Evolutionary conservation across 2,113 vertebrate species (phyloP).

Genomic region (Malurus melanocephalus): DNA sequence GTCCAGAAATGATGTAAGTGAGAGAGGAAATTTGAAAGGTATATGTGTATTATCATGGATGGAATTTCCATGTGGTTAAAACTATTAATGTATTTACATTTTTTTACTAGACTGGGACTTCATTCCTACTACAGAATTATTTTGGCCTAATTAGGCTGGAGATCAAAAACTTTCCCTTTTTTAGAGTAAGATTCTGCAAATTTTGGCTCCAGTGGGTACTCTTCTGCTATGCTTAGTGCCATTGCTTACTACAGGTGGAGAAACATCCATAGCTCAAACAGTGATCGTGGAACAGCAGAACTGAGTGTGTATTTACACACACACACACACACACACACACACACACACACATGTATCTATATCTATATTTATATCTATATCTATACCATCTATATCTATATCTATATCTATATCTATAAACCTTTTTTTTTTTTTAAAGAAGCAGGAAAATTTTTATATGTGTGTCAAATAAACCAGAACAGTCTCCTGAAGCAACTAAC

Average conservation of each 20-base stretch:
- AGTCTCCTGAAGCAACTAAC: neutral
- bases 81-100: neutral
- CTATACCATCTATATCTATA: too few relatives aligned
- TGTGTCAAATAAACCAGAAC: neutral
- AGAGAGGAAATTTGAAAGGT: neutral
- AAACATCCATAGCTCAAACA: neutral
- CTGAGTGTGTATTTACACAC: neutral
- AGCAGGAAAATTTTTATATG: neutral
- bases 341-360: too few relatives aligned
- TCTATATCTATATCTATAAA: too few relatives aligned
- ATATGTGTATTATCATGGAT: neutral
- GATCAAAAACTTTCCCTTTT: neutral
- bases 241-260: neutral
- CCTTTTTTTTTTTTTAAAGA: neutral
- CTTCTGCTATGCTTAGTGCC: neutral
- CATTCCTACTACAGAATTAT: neutral
- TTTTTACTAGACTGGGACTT: neutral
- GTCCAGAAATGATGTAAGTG: neutral
- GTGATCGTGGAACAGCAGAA: neutral
- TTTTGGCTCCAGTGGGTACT: neutral
- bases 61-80: neutral
- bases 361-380: too few relatives aligned
- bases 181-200: neutral
- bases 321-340: rapidly evolving
- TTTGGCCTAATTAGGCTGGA: neutral